phyloP scores from a whole-genome alignment of 2,888 invertebrate genomes.

The Sialis fuliginosa region DNA sequence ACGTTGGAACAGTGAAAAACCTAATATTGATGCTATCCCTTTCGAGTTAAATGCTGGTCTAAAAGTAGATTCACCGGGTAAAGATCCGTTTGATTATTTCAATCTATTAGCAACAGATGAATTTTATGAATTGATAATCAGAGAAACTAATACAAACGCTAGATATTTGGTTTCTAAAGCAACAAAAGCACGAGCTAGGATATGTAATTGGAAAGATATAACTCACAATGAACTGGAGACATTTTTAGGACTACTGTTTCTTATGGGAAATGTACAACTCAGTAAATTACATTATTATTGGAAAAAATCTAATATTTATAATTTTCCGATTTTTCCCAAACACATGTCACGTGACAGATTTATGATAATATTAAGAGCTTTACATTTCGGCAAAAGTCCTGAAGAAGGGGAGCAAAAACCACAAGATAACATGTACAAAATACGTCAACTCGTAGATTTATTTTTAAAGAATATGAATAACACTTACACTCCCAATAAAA shows the following conservation, averaged over 20 bases:
- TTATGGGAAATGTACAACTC: constrained; percentile 11
- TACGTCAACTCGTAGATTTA: constrained; percentile 7
- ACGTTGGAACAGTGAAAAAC: too few relatives aligned
- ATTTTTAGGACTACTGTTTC: constrained; percentile 10
- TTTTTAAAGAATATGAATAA: constrained; percentile 11
- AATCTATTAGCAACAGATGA: not conserved
- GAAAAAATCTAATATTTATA: constrained; percentile 7
- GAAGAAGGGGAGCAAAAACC: constrained; percentile 6
- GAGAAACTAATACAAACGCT: not conserved
- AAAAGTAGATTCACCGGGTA: not conserved
- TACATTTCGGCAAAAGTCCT: constrained; percentile 10
- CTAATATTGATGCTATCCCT: too few relatives aligned
- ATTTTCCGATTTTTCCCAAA: constrained; percentile 2
- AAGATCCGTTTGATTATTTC: not conserved
- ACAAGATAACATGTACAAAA: constrained; percentile 8
- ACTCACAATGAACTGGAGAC: constrained; percentile 7
- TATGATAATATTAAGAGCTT: constrained; percentile 6
- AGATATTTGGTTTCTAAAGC: not conserved
- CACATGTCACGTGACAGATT: constrained; percentile 8
- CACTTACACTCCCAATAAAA: constrained; percentile 10
- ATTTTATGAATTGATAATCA: not conserved
- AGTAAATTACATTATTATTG: constrained; percentile 8
- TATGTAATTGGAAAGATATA: constrained; percentile 6
- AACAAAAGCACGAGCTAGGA: not conserved
- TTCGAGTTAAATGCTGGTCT: not conserved